Evolutionary conservation across 2,113 vertebrate species (phyloP), one percentile per base, ranked within the genome.

Genomic region (Forbesichthys agassizii): DNA sequence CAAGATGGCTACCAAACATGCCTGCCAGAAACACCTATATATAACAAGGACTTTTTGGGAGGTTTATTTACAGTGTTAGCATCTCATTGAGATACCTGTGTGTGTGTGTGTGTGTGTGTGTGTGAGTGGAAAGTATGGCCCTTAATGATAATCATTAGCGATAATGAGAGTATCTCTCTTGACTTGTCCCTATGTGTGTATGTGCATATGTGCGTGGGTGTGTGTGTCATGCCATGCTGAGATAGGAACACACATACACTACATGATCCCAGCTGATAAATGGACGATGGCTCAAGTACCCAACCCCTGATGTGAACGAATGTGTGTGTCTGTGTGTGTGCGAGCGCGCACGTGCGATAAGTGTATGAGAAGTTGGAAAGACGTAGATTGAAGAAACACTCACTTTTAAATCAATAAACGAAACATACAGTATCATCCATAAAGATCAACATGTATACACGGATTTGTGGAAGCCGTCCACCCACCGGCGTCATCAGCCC

Each of bases 401-500:
- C 27, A 27, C 1, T 3, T 6, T 6, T 6, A 42, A 42, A 8
- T 42, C 36, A 6, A 42, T 8, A 42, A 42, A 42, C 5, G 4
- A 5, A 27, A 27, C 27, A 27, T 27, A 27, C 27, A 27, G 27
- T 42, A 42, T 42, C 36, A 42, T 53, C 14, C 12, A 53, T 5
- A 53, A 13, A 53, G n/a, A 16, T 13, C 13, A 58, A 14, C 12
- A 54, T 54, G 3, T 54, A 16, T 27, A 20, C 16, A 54, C 13
- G 14, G 16, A 54, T 0, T 9, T 0, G n/a, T 1, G 8, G 2
- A 12, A 54, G 14, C 66, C 42, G 11, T 67, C 64, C 69, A 81
- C 77, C 11, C 92, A 98, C 96, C 95, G 92, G 91, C 78, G 88
- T 93, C 74, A 77, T 74, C 83, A 91, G 89, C 88, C 93, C 93